Evolutionary conservation across 2,888 invertebrate genomes (phyloP), one percentile per base, ranked within the genome.

Genomic region (Schizotus pectinicornis): DNA sequence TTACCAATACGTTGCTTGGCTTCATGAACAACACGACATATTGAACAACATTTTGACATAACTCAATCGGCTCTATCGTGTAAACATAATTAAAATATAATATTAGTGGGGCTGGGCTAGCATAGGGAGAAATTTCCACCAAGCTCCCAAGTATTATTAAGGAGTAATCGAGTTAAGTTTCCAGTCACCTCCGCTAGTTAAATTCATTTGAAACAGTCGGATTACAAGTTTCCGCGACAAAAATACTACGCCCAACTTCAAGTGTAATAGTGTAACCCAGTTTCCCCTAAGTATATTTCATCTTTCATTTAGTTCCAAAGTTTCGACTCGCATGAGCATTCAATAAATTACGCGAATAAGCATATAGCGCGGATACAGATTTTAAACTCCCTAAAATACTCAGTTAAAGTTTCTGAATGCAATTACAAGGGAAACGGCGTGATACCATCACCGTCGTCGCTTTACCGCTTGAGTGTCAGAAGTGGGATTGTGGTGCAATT

Each of bases 291-390:
- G 38, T 38, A 51, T 35, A 48, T 49, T 42, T 42, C 48, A 45
- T 33, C 46, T 57, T 47, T 50, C 43, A 50, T 57, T 51, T 41
- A 52, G 47, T 51, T 37, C n/a, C 9, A 12, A 11, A 51, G 12
- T 39, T 48, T 42, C 52, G 48, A 43, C 31, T 47, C 22, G 42
- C 7, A 47, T 30, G 33, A 54, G 47, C 22, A 35, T 47, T 57
- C 51, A 46, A 39, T 55, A 34, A 55, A 46, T 34, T 22, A 22
- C 5, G 31, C 7, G 36, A 45, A 12, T 42, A 43, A 41, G 36
- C 34, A 56, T 55, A 41, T 48, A 49, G 36, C 42, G 35, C 36
- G 56, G 49, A 56, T 56, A 42, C 56, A 56, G 48, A 56, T 56
- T 49, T 49, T 47, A 45, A 46, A 53, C 22, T 37, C 35, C 30